Evolutionary conservation across 2,797 vertebrate species (phyloP).

Genomic region (Sebastiscus tertius): DNA sequence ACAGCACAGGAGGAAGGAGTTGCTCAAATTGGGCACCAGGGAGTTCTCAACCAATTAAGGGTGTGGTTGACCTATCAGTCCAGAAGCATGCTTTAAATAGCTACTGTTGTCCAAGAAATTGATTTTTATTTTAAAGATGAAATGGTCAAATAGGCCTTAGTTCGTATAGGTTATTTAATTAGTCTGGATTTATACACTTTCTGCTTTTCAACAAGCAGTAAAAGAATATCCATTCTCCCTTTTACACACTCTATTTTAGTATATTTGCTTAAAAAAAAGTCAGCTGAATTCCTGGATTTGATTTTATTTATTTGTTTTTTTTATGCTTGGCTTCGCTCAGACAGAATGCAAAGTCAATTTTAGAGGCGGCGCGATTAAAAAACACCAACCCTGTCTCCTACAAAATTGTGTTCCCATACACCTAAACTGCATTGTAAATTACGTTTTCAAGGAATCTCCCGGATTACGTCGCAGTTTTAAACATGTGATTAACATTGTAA

Average conservation of each 20-base stretch:
- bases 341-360: too few relatives aligned
- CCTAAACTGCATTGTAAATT: too few relatives aligned
- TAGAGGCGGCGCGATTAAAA: too few relatives aligned
- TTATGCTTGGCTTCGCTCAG: too few relatives aligned
- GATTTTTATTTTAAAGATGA: neutral
- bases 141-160: neutral
- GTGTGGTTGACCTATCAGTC: constrained; percentile 63
- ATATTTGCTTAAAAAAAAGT: neutral
- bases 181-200: neutral
- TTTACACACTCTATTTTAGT: neutral
- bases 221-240: neutral
- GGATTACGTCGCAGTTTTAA: too few relatives aligned
- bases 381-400: too few relatives aligned
- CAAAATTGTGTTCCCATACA: too few relatives aligned
- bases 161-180: neutral
- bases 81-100: constrained; percentile 27
- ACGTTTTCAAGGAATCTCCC: too few relatives aligned
- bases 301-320: too few relatives aligned
- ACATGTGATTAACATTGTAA: too few relatives aligned
- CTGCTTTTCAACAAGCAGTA: neutral
- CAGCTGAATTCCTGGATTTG: too few relatives aligned
- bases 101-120: neutral
- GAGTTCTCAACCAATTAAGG: constrained; percentile 54
- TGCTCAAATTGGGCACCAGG: constrained; percentile 58
- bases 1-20: constrained; percentile 22